phyloP scores from a whole-genome alignment of 2,797 vertebrate species.

The Hoplostethus atlanticus region DNA sequence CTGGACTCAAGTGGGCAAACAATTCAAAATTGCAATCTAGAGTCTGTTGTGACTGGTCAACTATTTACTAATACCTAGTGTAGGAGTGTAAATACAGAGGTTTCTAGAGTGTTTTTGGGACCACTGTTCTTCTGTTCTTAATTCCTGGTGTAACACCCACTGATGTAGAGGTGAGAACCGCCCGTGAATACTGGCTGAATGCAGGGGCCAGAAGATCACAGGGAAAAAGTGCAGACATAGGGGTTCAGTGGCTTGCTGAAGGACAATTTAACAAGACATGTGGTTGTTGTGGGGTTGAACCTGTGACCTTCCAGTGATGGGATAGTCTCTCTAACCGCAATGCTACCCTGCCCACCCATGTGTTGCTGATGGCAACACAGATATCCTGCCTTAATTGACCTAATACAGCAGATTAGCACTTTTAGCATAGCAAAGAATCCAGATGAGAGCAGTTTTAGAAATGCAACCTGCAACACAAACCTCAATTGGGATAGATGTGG shows the following conservation, averaged over 20 bases:
- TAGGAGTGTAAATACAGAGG: no score
- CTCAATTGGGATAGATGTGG: slow-evolving; percentile 1
- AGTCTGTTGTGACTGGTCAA: not conserved
- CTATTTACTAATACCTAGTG: not conserved
- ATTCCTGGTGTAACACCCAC: not conserved
- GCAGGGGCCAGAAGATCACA: not conserved
- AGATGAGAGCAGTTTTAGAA: not conserved
- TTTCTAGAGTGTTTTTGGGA: no score
- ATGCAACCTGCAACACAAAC: not conserved
- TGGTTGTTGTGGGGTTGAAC: not conserved
- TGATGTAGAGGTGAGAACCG: not conserved
- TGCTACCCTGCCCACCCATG: no score
- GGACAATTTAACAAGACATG: no score
- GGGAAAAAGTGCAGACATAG: not conserved
- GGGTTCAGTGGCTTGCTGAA: no score
- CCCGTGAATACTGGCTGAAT: not conserved
- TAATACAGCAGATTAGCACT: not conserved
- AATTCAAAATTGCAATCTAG: not conserved
- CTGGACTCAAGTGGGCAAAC: no score
- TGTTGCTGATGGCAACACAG: not conserved
- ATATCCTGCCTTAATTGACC: not conserved
- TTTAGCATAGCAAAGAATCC: not conserved
- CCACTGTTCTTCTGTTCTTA: no score
- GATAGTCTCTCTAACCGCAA: not conserved
- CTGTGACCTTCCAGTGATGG: not conserved